Conservation (phyloP, 2,113 vertebrate species). For the Rynchops niger region DNA sequence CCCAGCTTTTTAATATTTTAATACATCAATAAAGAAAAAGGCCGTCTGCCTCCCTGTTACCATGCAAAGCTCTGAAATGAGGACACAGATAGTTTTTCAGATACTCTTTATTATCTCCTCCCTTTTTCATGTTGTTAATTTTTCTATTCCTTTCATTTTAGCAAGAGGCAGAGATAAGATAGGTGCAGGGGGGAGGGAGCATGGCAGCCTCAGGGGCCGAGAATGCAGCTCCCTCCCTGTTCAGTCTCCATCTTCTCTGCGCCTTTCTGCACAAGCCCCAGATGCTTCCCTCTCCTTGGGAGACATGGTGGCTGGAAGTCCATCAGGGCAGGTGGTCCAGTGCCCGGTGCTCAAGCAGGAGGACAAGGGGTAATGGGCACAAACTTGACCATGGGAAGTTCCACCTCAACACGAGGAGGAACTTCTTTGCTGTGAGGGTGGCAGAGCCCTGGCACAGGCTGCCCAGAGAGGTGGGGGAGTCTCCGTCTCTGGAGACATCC, state of each 20-base stretch:
- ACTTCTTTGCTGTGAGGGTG: no score
- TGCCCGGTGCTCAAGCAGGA: rapidly evolving
- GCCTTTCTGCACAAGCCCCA: neutral
- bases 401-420: no score
- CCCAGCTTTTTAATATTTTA: neutral
- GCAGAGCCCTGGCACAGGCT: no score
- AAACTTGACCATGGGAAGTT: no score
- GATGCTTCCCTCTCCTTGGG: neutral
- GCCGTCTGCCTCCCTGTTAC: neutral
- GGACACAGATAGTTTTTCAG: slow-evolving; percentile 32
- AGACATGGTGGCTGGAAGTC: neutral
- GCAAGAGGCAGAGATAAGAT: neutral
- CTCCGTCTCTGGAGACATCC: no score
- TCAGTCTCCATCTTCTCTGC: neutral
- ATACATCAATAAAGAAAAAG: neutral
- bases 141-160: slow-evolving; percentile 2
- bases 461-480: no score
- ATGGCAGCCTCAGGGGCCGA: neutral
- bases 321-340: neutral
- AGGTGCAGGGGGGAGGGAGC: neutral
- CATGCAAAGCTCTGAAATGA: slow-evolving; percentile 21
- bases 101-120: slow-evolving; percentile 22
- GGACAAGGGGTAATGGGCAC: no score
- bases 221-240: neutral
- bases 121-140: slow-evolving; percentile 18